Evolutionary conservation across 2,113 vertebrate species (phyloP).

Genomic region (Brachypteracias leptosomus): DNA sequence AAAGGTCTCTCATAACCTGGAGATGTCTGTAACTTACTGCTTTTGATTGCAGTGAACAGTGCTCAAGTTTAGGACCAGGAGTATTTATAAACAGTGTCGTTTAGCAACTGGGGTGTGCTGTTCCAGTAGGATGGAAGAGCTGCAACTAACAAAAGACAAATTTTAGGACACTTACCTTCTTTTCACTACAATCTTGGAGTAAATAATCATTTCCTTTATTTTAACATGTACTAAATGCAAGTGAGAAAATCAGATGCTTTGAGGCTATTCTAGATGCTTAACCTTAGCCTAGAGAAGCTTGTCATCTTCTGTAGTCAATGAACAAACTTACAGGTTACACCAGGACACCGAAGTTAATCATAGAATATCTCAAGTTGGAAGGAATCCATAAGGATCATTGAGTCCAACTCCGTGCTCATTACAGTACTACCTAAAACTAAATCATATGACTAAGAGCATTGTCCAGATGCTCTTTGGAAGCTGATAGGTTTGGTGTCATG

Average conservation of each 20-base stretch:
- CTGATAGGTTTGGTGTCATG: background rate
- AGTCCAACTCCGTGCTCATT: background rate
- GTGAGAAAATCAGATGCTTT: background rate
- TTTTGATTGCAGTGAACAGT: background rate
- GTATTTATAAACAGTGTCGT: background rate
- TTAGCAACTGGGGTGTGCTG: background rate
- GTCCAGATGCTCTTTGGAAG: background rate
- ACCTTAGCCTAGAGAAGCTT: background rate
- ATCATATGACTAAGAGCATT: background rate
- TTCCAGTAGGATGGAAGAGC: background rate
- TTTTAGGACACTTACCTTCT: background rate
- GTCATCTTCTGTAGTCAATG: background rate
- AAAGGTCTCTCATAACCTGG: background rate
- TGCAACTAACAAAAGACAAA: background rate
- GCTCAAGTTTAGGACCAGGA: background rate
- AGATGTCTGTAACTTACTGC: background rate
- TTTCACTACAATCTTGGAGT: background rate
- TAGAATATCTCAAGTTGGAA: background rate
- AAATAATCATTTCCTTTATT: background rate
- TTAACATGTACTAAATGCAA: background rate
- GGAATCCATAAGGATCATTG: background rate
- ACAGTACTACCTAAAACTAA: background rate
- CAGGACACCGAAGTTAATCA: background rate
- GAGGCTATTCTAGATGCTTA: background rate
- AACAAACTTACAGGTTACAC: background rate